Conservation (phyloP, 2,113 vertebrate species). For the Sceloporus undulatus region DNA sequence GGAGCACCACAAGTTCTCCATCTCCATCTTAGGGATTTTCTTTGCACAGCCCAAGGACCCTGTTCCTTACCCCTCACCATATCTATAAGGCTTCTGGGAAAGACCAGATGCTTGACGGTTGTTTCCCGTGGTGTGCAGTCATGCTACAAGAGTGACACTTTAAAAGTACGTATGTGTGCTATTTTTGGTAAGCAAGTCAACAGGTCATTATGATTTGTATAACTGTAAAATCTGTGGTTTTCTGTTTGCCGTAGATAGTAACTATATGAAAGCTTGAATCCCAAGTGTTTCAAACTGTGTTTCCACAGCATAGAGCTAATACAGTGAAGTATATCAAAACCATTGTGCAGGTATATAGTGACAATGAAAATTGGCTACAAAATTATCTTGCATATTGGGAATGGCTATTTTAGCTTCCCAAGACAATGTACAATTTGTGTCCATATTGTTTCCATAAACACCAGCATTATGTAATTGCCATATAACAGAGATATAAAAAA, state of each 20-base stretch:
- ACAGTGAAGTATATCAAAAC: too few relatives aligned
- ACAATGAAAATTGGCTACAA: background rate
- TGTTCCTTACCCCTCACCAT: background rate
- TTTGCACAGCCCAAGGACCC: background rate
- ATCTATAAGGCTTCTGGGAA: background rate
- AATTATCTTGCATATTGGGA: background rate
- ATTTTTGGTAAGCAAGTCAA: rapidly evolving
- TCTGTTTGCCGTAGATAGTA: conserved; percentile 46
- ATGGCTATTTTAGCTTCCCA: too few relatives aligned
- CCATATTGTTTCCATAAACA: too few relatives aligned
- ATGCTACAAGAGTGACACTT: background rate
- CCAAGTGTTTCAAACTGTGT: background rate
- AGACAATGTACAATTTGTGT: too few relatives aligned
- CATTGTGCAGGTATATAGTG: background rate
- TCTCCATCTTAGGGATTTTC: background rate
- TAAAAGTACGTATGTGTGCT: background rate
- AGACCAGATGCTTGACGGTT: conserved; percentile 1
- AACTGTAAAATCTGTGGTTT: conserved; percentile 43
- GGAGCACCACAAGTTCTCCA: background rate
- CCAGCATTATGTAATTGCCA: background rate
- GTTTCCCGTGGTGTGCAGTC: background rate
- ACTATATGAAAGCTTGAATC: conserved; percentile 18
- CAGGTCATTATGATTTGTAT: conserved; percentile 14
- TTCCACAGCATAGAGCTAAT: background rate
- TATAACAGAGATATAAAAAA: background rate